phyloP scores from a whole-genome alignment of 2,797 vertebrate genomes.

The Pseudomugil gertrudae region DNA sequence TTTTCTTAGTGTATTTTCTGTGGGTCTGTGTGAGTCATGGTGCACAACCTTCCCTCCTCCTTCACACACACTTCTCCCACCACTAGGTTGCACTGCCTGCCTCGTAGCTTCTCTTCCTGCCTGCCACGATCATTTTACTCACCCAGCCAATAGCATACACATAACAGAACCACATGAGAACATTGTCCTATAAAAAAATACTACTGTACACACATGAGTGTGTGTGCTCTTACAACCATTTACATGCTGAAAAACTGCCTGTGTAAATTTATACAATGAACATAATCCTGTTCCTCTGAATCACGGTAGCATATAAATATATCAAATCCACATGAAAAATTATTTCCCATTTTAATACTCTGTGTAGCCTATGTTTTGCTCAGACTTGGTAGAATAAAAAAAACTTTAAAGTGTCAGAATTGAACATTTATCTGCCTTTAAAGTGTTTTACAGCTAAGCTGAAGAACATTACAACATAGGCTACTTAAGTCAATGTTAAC shows the following conservation, averaged over 20 bases:
- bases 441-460: background rate
- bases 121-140: constrained; percentile 37
- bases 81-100: constrained; percentile 84
- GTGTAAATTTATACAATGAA: constrained; percentile 64
- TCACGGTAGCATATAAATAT: constrained; percentile 70
- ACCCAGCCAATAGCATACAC: constrained; percentile 63
- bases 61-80: constrained; percentile 64
- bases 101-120: constrained; percentile 56
- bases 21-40: constrained; percentile 30
- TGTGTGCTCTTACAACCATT: constrained; percentile 19
- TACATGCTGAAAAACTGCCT: constrained; percentile 58
- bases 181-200: constrained; percentile 66
- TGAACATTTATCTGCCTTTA: background rate
- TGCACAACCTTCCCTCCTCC: constrained; percentile 37
- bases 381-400: constrained; percentile 40
- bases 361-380: background rate
- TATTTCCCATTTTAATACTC: constrained; percentile 53
- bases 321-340: constrained; percentile 73
- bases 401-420: background rate
- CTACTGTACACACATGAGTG: constrained; percentile 52
- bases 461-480: background rate
- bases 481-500: background rate
- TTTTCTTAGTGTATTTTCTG: constrained; percentile 29
- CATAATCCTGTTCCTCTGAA: constrained; percentile 75
- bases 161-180: constrained; percentile 53